A percentile compares a stretch with the other conserved stretches of the same genome.
phyloP scores from a whole-genome alignment of 35 echinoderm and acorn worm genomes.

The Ophiothrix spiculata region DNA sequence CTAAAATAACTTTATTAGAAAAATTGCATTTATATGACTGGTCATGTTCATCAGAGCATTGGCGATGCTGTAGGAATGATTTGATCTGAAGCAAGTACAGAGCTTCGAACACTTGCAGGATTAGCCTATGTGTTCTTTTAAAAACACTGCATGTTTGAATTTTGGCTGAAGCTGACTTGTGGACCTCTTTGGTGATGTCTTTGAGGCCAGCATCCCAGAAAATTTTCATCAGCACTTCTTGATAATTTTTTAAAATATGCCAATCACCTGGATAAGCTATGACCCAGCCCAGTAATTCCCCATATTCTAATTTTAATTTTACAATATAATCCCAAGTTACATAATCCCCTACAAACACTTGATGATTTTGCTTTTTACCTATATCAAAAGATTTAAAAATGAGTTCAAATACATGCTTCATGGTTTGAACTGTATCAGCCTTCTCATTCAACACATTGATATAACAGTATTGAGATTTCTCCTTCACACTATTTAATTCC shows the following conservation, averaged over 20 bases:
- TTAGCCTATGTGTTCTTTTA: constrained; percentile 31
- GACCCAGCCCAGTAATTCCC: constrained; percentile 28
- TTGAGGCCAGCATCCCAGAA: constrained; percentile 63
- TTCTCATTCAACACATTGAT: constrained; percentile 18
- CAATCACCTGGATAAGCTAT: constrained; percentile 72
- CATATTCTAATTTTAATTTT: neutral
- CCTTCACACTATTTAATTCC: neutral
- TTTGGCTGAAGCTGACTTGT: constrained; percentile 21
- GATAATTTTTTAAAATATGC: constrained; percentile 72
- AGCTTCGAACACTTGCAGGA: constrained; percentile 29
- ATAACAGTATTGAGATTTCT: neutral
- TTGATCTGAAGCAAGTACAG: constrained; percentile 24
- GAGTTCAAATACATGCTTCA: constrained; percentile 16
- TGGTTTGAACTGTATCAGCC: neutral
- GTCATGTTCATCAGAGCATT: neutral
- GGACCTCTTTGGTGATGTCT: constrained; percentile 25
- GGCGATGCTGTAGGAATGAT: neutral
- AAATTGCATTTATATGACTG: neutral
- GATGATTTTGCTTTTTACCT: constrained; percentile 17
- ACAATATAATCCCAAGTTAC: constrained; percentile 25
- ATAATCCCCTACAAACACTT: constrained; percentile 64
- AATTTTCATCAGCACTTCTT: constrained; percentile 46
- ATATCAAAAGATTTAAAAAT: constrained; percentile 22
- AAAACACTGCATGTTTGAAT: constrained; percentile 2
- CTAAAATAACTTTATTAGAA: neutral